Evolutionary conservation across 2,797 vertebrate species (phyloP).

Genomic region (Falco rusticolus): DNA sequence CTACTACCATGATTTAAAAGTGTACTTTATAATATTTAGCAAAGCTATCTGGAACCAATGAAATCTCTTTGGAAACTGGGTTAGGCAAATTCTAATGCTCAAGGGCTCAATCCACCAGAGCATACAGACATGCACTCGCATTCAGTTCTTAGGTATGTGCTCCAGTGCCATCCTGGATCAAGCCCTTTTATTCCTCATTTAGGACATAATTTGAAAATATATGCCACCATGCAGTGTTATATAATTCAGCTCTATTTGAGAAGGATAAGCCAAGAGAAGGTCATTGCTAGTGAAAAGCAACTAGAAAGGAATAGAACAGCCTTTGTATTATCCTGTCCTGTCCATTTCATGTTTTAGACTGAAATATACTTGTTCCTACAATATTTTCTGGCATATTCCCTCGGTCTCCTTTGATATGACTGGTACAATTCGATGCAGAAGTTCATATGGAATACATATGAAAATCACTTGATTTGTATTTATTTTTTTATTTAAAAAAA

Average conservation of each 20-base stretch:
- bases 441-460: neutral
- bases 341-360: conserved; percentile 1
- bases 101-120: neutral
- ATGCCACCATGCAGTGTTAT: neutral
- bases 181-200: conserved; percentile 25
- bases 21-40: neutral
- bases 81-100: neutral
- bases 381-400: neutral
- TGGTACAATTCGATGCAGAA: neutral
- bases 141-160: neutral
- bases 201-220: conserved; percentile 34
- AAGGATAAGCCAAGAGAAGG: neutral
- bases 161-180: neutral
- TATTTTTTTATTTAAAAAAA: neutral
- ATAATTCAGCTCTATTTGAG: conserved; percentile 35
- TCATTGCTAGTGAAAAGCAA: neutral
- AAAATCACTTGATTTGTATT: neutral
- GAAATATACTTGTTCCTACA: neutral
- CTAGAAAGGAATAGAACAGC: neutral
- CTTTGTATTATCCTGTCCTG: neutral
- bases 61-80: conserved; percentile 22
- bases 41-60: neutral
- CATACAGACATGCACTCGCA: neutral
- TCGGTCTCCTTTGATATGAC: conserved; percentile 7
- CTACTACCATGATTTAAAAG: conserved; percentile 11